phyloP scores from a whole-genome alignment of 2,797 vertebrate genomes.

The Acanthurus lineatus region DNA sequence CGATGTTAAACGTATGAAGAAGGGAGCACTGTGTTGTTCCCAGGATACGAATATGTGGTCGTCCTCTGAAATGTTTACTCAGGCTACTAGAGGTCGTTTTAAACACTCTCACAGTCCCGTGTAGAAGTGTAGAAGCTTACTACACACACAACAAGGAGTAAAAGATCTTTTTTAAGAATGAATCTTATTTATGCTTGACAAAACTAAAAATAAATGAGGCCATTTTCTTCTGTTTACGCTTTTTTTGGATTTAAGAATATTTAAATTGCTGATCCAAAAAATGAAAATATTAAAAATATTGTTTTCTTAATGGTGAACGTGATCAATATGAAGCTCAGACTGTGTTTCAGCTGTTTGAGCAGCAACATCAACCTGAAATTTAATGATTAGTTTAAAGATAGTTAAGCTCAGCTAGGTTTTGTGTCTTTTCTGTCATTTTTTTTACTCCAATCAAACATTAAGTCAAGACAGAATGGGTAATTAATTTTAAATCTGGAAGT shows the following conservation, averaged over 20 bases:
- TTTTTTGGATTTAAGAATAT: slow-evolving; percentile 9
- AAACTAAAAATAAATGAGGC: not conserved
- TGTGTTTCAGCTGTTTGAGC: not conserved
- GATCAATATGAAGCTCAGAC: too few relatives aligned
- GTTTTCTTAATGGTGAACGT: too few relatives aligned
- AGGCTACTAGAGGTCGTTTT: not conserved
- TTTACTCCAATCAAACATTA: too few relatives aligned
- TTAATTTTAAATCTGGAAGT: too few relatives aligned
- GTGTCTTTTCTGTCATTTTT: too few relatives aligned
- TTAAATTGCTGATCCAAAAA: not conserved
- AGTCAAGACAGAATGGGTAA: too few relatives aligned
- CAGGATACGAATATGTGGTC: slow-evolving; percentile 12
- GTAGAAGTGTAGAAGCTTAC: not conserved
- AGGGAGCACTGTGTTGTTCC: not conserved
- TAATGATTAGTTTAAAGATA: not conserved
- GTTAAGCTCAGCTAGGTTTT: not conserved
- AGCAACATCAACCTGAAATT: not conserved
- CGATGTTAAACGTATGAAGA: not conserved
- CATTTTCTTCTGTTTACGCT: not conserved
- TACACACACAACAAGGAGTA: not conserved
- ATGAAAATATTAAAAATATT: not conserved
- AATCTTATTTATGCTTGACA: slow-evolving; percentile 4
- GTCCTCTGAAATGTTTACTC: slow-evolving; percentile 18
- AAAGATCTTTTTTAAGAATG: not conserved
- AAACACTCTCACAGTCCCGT: not conserved